Conservation (phyloP, 23 tunicate genomes). For the Diplosoma virens region DNA sequence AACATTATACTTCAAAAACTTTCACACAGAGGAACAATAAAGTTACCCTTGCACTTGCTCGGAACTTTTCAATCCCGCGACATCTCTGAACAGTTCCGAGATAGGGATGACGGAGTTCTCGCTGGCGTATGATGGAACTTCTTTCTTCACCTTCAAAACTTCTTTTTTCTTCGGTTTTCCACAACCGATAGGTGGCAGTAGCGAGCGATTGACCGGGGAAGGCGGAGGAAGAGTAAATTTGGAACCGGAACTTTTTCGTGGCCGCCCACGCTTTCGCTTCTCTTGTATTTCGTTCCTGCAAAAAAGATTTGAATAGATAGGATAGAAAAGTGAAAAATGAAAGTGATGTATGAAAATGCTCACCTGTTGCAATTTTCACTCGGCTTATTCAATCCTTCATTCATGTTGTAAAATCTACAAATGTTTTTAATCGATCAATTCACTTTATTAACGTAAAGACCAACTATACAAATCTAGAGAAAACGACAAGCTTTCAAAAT, state of each 20-base stretch:
- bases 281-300: neutral
- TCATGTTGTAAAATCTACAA: too few species aligned
- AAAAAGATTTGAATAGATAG: neutral
- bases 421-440: too few species aligned
- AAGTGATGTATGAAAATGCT: too few species aligned
- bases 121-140: constrained; percentile 18
- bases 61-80: neutral
- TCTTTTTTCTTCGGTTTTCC: constrained; percentile 24
- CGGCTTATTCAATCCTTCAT: too few species aligned
- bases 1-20: too few species aligned
- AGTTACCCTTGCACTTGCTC: too few species aligned
- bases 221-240: neutral
- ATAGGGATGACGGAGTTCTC: constrained; percentile 46
- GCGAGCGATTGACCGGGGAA: neutral
- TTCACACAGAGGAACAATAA: neutral
- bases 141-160: neutral
- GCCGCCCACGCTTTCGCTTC: constrained; percentile 66
- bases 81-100: constrained; percentile 36
- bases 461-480: too few species aligned
- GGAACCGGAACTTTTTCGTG: constrained; percentile 30
- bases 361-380: too few species aligned
- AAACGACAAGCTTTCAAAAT: too few species aligned
- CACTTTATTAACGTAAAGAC: too few species aligned
- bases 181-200: neutral
- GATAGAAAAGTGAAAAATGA: neutral